These are phyloP conservation scores for Phocides pigmalion DNA, from an alignment of 1,140 invertebrate species.

Conservation along the genomic window DNA sequence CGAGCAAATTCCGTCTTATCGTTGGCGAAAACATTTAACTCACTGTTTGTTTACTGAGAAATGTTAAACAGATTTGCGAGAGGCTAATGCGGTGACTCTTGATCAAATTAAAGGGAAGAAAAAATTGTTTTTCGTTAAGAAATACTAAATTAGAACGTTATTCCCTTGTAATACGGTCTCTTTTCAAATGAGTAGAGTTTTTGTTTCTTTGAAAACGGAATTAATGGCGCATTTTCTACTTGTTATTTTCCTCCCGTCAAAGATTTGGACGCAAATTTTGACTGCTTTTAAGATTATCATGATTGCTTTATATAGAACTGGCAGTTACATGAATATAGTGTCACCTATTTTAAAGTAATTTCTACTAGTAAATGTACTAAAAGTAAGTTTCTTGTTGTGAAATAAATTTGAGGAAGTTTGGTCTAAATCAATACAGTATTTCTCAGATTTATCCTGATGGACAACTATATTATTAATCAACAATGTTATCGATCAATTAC, in stretches of 20 bases:
- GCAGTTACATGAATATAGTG: conserved; percentile 10
- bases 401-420: too few species aligned
- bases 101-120: conserved; percentile 57
- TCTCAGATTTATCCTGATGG: too few species aligned
- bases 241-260: conserved; percentile 48
- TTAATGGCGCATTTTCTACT: conserved; percentile 53
- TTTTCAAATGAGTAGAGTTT: background rate
- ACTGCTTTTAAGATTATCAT: conserved; percentile 41
- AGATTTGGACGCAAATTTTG: conserved; percentile 42
- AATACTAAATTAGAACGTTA: conserved; percentile 35
- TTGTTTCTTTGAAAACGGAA: conserved; percentile 35
- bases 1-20: too few species aligned
- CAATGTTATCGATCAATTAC: too few species aligned
- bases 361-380: too few species aligned
- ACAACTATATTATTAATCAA: too few species aligned
- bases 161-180: background rate
- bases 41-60: conserved; percentile 60
- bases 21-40: conserved; percentile 5
- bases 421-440: too few species aligned
- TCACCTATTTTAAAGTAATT: background rate
- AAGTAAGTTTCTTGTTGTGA: too few species aligned
- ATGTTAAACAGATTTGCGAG: conserved; percentile 64
- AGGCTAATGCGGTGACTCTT: conserved; percentile 61
- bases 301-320: conserved; percentile 27
- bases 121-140: conserved; percentile 41